Conservation (phyloP, 2,113 vertebrate genomes). For the Hydropotes inermis region DNA sequence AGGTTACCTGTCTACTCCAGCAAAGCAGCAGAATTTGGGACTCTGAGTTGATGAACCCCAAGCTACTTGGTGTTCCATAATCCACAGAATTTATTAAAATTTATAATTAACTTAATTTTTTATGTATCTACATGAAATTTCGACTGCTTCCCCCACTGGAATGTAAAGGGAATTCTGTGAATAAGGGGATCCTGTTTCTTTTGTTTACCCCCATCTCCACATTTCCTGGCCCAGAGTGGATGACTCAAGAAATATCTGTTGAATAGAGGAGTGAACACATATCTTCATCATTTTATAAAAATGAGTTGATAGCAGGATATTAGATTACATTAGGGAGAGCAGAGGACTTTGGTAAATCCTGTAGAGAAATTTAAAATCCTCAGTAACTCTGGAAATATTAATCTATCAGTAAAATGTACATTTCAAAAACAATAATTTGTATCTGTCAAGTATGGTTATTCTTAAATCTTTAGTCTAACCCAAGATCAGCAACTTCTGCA, state of each 20-base stretch:
- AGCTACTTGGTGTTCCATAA: not conserved
- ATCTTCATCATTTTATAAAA: not conserved
- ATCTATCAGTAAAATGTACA: conserved; percentile 1
- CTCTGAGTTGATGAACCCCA: not conserved
- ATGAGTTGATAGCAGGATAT: not conserved
- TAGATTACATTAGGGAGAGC: not conserved
- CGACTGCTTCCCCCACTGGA: not conserved
- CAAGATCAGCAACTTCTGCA: not conserved
- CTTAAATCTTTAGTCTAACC: not conserved
- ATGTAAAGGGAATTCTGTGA: not conserved
- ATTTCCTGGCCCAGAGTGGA: not conserved
- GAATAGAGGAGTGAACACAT: not conserved
- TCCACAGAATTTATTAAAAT: not conserved
- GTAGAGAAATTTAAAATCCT: not conserved
- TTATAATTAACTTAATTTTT: not conserved
- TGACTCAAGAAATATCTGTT: conserved; percentile 1
- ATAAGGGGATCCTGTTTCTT: not conserved
- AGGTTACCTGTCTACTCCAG: not conserved
- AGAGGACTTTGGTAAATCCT: not conserved
- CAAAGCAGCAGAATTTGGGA: conserved; percentile 20
- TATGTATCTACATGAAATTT: conserved; percentile 7
- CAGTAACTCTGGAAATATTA: not conserved
- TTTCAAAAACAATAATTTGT: not conserved
- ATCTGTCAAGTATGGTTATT: not conserved
- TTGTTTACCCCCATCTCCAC: not conserved